Conservation (phyloP, 2,113 vertebrate genomes). For the Festucalex cinctus region DNA sequence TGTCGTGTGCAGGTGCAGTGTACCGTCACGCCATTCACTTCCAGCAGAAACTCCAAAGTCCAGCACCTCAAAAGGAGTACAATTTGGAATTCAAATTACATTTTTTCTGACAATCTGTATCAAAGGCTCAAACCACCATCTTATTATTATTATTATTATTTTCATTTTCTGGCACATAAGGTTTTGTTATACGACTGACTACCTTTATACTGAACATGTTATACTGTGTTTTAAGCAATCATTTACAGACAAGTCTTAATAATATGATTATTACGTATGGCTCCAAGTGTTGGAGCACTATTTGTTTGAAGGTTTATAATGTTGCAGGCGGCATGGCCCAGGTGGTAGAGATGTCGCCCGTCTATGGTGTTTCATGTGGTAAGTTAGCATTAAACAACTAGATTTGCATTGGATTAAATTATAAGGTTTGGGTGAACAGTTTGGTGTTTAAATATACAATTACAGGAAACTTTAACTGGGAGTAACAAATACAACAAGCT, state of each 20-base stretch:
- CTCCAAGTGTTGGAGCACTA: not conserved
- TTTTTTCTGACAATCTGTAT: not conserved
- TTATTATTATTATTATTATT: rapidly evolving
- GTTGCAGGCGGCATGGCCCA: too few relatives aligned
- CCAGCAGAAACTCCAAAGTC: not conserved
- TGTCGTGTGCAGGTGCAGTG: conserved; percentile 74
- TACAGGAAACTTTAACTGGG: not conserved
- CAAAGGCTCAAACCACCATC: not conserved
- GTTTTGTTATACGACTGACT: not conserved
- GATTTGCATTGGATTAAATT: not conserved
- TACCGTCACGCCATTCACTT: conserved; percentile 51
- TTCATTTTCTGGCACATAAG: not conserved
- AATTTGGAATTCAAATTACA: not conserved
- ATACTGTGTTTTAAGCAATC: too few relatives aligned
- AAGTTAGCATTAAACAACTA: too few relatives aligned
- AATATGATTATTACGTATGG: too few relatives aligned
- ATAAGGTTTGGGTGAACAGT: not conserved
- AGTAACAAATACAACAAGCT: not conserved
- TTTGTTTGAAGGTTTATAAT: not conserved
- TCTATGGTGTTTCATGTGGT: not conserved
- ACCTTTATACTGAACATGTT: not conserved
- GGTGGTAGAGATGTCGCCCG: too few relatives aligned
- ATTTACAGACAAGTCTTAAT: too few relatives aligned
- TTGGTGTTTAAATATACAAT: not conserved
- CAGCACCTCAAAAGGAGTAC: not conserved